A percentile compares a stretch with the other conserved stretches of the same genome.
Conservation (phyloP, 2,797 vertebrate species). For the Rhadinocentrus ornatus region DNA sequence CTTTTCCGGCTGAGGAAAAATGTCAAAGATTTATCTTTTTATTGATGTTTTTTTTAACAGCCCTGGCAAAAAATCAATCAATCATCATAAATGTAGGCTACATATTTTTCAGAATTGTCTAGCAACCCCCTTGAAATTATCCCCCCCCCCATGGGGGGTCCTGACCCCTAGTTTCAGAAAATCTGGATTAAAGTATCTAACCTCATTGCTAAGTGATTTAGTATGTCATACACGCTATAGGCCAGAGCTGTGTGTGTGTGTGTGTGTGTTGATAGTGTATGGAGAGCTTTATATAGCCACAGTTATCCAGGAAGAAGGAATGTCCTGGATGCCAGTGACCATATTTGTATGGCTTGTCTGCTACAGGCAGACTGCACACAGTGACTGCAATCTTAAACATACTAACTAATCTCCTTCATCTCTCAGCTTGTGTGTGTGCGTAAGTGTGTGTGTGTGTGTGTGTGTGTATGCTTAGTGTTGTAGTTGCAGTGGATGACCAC, state of each 20-base stretch:
- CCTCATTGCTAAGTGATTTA: slow-evolving; percentile 62
- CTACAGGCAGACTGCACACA: slow-evolving; percentile 51
- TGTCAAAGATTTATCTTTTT: too few species aligned
- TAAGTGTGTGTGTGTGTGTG: slow-evolving; percentile 22
- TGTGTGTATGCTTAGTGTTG: slow-evolving; percentile 44
- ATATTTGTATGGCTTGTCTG: slow-evolving; percentile 75
- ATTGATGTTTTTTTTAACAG: too few species aligned
- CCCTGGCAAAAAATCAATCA: too few species aligned
- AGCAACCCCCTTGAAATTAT: too few species aligned
- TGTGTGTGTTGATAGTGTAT: slow-evolving; percentile 30
- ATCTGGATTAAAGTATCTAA: slow-evolving; percentile 26
- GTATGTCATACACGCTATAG: slow-evolving; percentile 50
- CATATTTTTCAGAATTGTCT: too few species aligned
- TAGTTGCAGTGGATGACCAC: slow-evolving; percentile 70
- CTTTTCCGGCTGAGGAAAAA: too few species aligned
- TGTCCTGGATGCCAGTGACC: slow-evolving; percentile 81
- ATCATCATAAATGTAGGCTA: too few species aligned
- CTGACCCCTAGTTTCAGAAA: too few species aligned
- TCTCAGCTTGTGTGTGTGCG: slow-evolving; percentile 8
- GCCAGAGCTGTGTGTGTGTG: slow-evolving; percentile 38
- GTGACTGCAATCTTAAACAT: slow-evolving; percentile 53
- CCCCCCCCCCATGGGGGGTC: too few species aligned
- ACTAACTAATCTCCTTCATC: slow-evolving; percentile 56
- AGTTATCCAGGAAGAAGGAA: slow-evolving; percentile 73
- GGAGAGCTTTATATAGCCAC: slow-evolving; percentile 73